Evolutionary conservation across 2,888 invertebrate species (phyloP).

Genomic region (Coronaproctus castanopsis): DNA sequence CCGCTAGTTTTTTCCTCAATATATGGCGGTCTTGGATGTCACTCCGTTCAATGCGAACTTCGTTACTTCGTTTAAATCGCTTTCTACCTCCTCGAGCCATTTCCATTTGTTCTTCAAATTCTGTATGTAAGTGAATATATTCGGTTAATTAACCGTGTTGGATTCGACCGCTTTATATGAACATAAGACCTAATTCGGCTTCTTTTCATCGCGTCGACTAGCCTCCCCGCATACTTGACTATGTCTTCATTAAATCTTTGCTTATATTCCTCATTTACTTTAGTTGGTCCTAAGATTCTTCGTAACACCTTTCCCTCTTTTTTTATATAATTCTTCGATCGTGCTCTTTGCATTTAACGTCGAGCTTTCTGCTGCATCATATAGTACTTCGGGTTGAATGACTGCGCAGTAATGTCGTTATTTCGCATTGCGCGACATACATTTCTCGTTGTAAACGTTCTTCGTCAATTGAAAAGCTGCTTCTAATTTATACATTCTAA

Average conservation of each 20-base stretch:
- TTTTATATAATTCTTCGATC: background rate
- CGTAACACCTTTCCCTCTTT: background rate
- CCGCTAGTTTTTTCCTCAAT: background rate
- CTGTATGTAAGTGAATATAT: background rate
- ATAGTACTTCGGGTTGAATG: background rate
- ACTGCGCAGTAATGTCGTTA: background rate
- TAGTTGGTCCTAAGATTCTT: background rate
- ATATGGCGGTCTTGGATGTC: too few relatives aligned
- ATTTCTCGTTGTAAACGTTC: background rate
- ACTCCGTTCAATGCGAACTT: background rate
- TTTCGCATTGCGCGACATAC: background rate
- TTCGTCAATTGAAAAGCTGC: background rate
- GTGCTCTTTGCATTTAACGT: background rate
- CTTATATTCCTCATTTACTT: background rate
- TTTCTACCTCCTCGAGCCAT: background rate
- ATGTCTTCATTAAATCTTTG: background rate
- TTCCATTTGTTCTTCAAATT: background rate
- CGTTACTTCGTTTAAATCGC: background rate
- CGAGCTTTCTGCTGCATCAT: background rate
- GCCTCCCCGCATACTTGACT: background rate
- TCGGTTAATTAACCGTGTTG: background rate
- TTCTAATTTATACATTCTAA: background rate
- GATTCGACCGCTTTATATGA: background rate
- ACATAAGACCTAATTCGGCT: background rate
- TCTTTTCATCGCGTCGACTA: background rate